These are phyloP conservation scores for Neosilurus hyrtlii DNA, from an alignment of 2,797 vertebrate species.

Conservation along the genomic window DNA sequence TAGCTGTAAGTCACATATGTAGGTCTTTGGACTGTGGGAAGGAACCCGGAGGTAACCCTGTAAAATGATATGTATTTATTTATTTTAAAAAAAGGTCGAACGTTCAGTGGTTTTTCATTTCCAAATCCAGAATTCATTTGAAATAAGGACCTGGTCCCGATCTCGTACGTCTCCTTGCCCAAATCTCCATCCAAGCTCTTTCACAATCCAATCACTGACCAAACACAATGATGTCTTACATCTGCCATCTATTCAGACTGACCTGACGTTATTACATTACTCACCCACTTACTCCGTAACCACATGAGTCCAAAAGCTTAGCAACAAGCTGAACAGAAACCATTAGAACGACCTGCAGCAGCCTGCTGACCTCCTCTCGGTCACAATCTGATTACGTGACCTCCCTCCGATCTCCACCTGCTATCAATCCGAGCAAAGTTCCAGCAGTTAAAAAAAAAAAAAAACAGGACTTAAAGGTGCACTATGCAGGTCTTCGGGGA, in stretches of 20 bases:
- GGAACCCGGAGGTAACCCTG: too few relatives aligned
- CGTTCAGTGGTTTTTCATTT: neutral
- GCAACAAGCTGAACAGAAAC: constrained; percentile 26
- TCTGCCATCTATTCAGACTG: constrained; percentile 10
- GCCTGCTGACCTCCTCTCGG: constrained; percentile 36
- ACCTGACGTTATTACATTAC: constrained; percentile 22
- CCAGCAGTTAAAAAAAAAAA: neutral
- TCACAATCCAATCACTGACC: constrained; percentile 20
- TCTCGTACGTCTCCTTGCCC: neutral
- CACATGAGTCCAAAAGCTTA: constrained; percentile 6
- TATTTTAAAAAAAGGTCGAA: neutral
- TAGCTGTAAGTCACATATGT: too few relatives aligned
- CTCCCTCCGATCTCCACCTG: constrained; percentile 37
- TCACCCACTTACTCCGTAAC: constrained; percentile 8
- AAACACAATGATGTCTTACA: constrained; percentile 13
- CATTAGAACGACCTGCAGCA: constrained; percentile 22
- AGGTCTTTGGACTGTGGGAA: too few relatives aligned
- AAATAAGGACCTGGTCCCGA: neutral
- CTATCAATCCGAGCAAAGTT: constrained; percentile 12
- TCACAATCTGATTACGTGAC: constrained; percentile 43
- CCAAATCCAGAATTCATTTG: neutral
- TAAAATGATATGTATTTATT: neutral
- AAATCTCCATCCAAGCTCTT: neutral
- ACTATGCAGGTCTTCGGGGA: too few relatives aligned
- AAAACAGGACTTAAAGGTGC: too few relatives aligned